Evolutionary conservation across 2,797 vertebrate genomes (phyloP).

Genomic region (Eleutherodactylus coqui): DNA sequence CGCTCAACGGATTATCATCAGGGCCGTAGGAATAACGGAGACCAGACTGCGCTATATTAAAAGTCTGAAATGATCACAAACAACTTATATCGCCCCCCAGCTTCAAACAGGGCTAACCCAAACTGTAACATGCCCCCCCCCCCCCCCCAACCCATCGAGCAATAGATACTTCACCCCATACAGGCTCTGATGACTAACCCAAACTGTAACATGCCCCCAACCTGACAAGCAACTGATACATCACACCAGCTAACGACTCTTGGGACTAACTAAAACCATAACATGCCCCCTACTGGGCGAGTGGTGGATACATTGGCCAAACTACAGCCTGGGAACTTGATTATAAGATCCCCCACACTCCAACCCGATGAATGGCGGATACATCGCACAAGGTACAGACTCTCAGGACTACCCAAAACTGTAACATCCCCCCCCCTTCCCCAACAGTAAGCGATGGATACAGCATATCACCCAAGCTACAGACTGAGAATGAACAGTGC

Average conservation of each 20-base stretch:
- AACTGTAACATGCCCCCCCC: background rate
- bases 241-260: background rate
- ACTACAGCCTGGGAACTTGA: no score
- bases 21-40: conserved; percentile 67
- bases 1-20: conserved; percentile 60
- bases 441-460: no score
- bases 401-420: no score
- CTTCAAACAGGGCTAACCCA: background rate
- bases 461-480: no score
- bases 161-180: no score
- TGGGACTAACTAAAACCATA: no score
- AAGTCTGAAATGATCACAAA: no score
- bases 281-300: background rate
- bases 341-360: no score
- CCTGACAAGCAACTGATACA: background rate
- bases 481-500: no score
- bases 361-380: no score
- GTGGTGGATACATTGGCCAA: no score
- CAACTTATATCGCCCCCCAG: conserved; percentile 47
- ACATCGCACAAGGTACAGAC: background rate
- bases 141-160: no score
- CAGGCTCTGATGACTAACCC: background rate
- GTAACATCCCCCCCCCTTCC: background rate
- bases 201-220: background rate
- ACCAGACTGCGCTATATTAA: conserved; percentile 67